Evolutionary conservation across 2,888 invertebrate genomes (phyloP), one percentile per base, ranked within the genome.

Genomic region (Brenthis ino): DNA sequence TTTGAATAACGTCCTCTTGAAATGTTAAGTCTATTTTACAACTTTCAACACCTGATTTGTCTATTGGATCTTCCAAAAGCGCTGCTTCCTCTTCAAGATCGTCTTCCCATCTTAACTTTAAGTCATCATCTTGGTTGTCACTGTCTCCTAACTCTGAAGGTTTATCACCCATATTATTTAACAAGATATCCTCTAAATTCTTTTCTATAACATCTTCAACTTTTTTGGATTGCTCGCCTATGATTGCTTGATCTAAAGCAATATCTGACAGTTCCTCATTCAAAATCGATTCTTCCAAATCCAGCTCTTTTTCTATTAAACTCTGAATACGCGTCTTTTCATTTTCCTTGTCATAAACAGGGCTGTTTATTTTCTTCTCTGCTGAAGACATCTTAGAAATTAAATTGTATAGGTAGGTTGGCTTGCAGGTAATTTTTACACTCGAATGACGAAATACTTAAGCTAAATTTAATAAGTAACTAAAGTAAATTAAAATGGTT

Each of bases 71-170:
- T 67, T 75, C 71, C 28, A 76, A 60, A 54, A 70, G 48, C 43
- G 72, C 74, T 13, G 72, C 74, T 58, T 72, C 72, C 50, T 73
- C 70, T 47, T 74, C 76, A 20, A 74, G 68, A 53, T 79, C 80
- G 67, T 87, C 86, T 50, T 88, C 87, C 86, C 86, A 88, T 72
- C 77, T 80, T 4, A 87, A 72, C 47, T 82, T 71, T 8, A 88
- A 71, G 16, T 86, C 83, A 13, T 85, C 83, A 68, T 85, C 84
- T 53, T 71, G 72, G 16, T 70, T 66, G 28, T 76, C 76, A 65
- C 53, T 56, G 47, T 58, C 53, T 6, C 55, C 61, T 53, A 63
- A 43, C 54, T 67, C 56, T 3, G 60, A 11, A 20, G 61, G 37
- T 56, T 56, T 70, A 48, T 60, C n/a, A 70, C 37, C 33, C 6